Percentiles rank a stretch among this genome's conserved stretches.
phyloP scores from a whole-genome alignment of 2,113 vertebrate genomes.

The Zosterops hypoxanthus region DNA sequence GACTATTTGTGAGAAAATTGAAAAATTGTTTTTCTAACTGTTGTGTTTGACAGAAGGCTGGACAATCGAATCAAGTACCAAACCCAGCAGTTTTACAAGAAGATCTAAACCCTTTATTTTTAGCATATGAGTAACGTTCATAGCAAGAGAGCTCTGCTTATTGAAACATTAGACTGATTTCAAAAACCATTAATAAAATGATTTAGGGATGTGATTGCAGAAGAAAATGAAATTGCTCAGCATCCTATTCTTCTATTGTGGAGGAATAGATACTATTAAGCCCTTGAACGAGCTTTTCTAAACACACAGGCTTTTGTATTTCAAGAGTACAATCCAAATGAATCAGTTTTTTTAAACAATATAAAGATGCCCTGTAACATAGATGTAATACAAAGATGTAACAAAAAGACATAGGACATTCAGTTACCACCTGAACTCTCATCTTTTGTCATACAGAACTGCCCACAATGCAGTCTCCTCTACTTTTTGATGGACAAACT shows the following conservation, averaged over 20 bases:
- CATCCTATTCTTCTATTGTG: background rate
- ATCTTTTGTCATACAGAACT: background rate
- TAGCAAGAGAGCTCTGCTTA: background rate
- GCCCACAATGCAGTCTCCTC: background rate
- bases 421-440: background rate
- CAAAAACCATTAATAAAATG: background rate
- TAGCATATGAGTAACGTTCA: rapidly evolving
- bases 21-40: background rate
- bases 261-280: rapidly evolving
- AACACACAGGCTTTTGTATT: background rate
- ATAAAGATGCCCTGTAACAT: background rate
- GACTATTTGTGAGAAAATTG: background rate
- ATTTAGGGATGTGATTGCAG: background rate
- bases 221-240: background rate
- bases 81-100: background rate
- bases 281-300: background rate
- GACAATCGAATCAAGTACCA: background rate
- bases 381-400: background rate
- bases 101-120: background rate
- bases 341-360: background rate
- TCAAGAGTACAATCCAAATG: background rate
- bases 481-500: background rate
- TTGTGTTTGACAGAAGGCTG: background rate
- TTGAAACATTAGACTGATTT: background rate
- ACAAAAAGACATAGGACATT: background rate